Conservation (phyloP, 1,140 invertebrate genomes). For the Grapholita molesta region DNA sequence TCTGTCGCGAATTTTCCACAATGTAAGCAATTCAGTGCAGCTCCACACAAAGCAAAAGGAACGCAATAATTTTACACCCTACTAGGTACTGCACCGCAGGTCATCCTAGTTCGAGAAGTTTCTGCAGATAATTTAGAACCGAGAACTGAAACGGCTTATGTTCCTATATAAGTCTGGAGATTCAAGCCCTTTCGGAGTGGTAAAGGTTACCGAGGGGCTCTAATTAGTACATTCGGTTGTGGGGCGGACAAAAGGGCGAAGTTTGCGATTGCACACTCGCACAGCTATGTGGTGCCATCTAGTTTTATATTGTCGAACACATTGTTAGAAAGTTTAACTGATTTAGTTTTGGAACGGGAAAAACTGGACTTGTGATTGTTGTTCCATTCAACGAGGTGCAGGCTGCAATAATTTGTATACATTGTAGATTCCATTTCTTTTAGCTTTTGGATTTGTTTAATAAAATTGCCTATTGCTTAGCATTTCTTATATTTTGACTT, state of each 20-base stretch:
- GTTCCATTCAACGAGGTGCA: neutral
- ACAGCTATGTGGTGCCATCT: constrained; percentile 43
- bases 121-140: neutral
- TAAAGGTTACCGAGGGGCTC: constrained; percentile 4
- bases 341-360: constrained; percentile 3
- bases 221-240: constrained; percentile 64
- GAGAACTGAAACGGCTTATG: neutral
- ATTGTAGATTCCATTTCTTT: no score
- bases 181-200: neutral
- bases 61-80: neutral
- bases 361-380: neutral
- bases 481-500: no score
- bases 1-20: neutral
- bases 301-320: neutral
- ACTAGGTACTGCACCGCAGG: constrained; percentile 1
- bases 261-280: constrained; percentile 56
- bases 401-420: no score
- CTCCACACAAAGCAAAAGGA: neutral
- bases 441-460: neutral
- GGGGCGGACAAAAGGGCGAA: constrained; percentile 44
- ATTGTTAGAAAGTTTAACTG: constrained; percentile 17
- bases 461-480: no score
- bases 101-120: neutral
- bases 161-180: neutral
- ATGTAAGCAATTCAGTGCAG: neutral